Evolutionary conservation across 2,888 invertebrate genomes (phyloP).

Genomic region (Meliscaeva auricollis): DNA sequence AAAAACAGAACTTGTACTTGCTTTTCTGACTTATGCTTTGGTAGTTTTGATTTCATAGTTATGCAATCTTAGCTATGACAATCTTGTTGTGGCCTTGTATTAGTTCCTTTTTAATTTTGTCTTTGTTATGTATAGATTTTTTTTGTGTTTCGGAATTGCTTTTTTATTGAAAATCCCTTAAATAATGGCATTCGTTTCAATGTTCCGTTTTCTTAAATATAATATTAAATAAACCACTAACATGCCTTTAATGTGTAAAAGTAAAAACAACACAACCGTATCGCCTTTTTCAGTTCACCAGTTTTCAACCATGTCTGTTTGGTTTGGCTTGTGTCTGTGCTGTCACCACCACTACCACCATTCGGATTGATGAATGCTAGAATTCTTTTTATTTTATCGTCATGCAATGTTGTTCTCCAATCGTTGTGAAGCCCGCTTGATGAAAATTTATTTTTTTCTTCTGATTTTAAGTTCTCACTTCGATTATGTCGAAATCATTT

Average conservation of each 20-base stretch:
- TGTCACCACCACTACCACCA: constrained; percentile 27
- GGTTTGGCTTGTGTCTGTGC: constrained; percentile 9
- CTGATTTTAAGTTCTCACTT: constrained; percentile 54
- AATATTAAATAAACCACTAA: no score
- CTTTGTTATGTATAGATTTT: no score
- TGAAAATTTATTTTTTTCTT: neutral
- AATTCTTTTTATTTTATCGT: constrained; percentile 2
- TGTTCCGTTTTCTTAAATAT: no score
- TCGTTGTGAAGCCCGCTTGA: neutral
- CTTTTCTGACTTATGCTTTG: no score
- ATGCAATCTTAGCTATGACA: no score
- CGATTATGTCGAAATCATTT: constrained; percentile 74
- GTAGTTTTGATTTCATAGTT: no score
- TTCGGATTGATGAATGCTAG: constrained; percentile 12
- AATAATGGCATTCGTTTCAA: no score
- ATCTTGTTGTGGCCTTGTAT: no score
- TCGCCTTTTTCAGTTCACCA: constrained; percentile 52
- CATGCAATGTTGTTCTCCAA: neutral
- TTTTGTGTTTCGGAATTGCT: no score
- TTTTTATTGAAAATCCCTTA: no score
- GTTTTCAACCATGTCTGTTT: constrained; percentile 33
- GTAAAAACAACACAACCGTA: constrained; percentile 50
- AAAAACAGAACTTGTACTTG: no score
- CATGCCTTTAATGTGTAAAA: neutral
- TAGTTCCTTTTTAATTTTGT: no score